Evolutionary conservation across 2,113 vertebrate genomes (phyloP).

Genomic region (Prunella fulvescens): DNA sequence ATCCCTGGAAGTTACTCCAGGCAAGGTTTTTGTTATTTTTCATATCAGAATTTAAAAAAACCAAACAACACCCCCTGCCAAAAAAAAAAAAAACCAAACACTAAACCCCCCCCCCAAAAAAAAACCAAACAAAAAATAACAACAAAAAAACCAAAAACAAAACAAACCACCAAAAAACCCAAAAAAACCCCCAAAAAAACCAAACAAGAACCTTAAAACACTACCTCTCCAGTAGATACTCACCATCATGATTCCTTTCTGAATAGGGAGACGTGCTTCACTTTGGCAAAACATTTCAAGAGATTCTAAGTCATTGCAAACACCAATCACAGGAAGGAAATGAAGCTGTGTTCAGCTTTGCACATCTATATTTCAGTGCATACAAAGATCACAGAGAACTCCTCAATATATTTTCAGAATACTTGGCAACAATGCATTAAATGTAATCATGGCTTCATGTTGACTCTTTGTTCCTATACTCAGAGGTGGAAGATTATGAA

Average conservation of each 20-base stretch:
- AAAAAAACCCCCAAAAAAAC: no score
- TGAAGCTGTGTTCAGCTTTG: background rate
- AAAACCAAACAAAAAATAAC: no score
- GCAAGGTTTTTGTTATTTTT: background rate
- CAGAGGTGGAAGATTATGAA: slow-evolving; percentile 13
- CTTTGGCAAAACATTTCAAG: background rate
- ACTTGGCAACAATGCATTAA: background rate
- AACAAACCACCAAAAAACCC: no score
- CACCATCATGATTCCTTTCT: background rate
- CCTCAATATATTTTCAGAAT: background rate
- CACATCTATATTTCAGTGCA: background rate
- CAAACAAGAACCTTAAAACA: background rate
- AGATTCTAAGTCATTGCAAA: background rate
- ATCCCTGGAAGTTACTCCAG: background rate
- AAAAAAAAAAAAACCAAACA: no score
- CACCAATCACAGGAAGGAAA: background rate
- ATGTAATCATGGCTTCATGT: background rate
- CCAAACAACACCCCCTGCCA: no score
- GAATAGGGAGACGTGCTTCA: background rate
- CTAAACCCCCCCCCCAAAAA: no score
- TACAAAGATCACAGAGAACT: background rate
- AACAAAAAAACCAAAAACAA: no score
- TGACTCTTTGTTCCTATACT: background rate
- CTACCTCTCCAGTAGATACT: background rate
- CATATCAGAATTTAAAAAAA: background rate